phyloP scores from a whole-genome alignment of 2,888 invertebrate species.

The Disparrhopalites patrizii region DNA sequence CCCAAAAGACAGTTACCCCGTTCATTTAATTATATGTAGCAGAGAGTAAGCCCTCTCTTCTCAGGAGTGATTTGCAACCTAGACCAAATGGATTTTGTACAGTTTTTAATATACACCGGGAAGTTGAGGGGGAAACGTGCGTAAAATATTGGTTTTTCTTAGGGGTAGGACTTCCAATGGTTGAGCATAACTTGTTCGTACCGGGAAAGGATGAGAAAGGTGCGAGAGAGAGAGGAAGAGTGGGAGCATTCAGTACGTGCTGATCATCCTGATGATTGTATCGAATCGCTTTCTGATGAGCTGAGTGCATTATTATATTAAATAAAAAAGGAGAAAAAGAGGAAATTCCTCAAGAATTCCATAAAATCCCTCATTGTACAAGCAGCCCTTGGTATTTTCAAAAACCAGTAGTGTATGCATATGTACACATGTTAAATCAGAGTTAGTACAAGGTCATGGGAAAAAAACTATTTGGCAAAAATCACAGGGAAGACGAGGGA shows the following conservation, averaged over 20 bases:
- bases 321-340: no score
- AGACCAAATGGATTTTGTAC: no score
- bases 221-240: no score
- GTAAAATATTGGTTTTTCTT: slow-evolving; percentile 5
- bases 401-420: no score
- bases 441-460: no score
- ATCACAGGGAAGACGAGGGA: no score
- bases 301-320: no score
- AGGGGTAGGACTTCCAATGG: neutral
- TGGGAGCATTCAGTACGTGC: neutral
- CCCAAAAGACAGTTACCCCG: no score
- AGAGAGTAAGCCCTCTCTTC: neutral
- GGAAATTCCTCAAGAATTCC: neutral
- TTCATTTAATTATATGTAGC: no score
- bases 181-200: neutral
- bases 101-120: neutral
- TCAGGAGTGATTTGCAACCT: neutral
- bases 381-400: neutral
- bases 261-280: slow-evolving; percentile 4
- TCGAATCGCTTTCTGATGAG: slow-evolving; percentile 2
- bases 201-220: neutral
- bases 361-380: neutral
- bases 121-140: no score
- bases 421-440: no score
- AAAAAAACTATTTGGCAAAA: no score